Percentiles rank a stretch among this genome's conserved stretches.
Evolutionary conservation across 2,113 vertebrate species (phyloP).

Genomic region (Accipiter virgatus): DNA sequence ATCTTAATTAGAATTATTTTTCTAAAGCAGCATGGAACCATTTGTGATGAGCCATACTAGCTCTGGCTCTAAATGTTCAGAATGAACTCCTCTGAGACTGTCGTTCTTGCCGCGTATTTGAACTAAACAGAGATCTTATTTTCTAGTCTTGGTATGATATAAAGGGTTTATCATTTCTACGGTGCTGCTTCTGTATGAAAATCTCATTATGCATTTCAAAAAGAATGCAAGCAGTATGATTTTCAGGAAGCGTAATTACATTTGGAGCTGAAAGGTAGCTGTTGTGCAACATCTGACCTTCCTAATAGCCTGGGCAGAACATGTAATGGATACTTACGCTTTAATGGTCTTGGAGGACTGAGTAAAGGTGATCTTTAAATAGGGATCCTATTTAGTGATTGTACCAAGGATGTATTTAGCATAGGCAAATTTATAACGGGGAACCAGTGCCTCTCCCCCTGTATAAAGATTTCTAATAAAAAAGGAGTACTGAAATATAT

Average conservation of each 20-base stretch:
- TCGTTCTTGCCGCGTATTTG: not conserved
- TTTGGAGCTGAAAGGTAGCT: conserved; percentile 57
- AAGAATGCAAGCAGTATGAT: conserved; percentile 10
- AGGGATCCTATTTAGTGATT: not conserved
- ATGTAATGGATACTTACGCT: conserved; percentile 55
- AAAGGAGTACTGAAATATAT: not conserved
- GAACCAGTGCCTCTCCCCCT: not conserved
- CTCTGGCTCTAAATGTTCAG: not conserved
- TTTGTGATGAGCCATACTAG: not conserved
- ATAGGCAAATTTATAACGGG: not conserved
- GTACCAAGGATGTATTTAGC: conserved; percentile 33
- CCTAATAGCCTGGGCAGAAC: conserved; percentile 55
- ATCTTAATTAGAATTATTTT: not conserved
- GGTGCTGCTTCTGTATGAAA: conserved; percentile 14
- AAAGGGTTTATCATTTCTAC: not conserved
- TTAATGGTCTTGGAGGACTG: conserved; percentile 65
- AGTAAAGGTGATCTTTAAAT: conserved; percentile 66
- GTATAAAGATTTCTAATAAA: not conserved
- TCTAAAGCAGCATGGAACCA: not conserved
- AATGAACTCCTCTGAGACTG: not conserved
- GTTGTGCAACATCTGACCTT: conserved; percentile 68
- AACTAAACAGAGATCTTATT: not conserved
- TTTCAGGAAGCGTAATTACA: conserved; percentile 57
- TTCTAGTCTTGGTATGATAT: not conserved
- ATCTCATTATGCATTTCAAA: conserved; percentile 34